Percentiles rank a stretch among this genome's conserved stretches.
These are phyloP conservation scores for Acleris laterana DNA, from an alignment of 2,888 invertebrate genomes.

Conservation along the genomic window DNA sequence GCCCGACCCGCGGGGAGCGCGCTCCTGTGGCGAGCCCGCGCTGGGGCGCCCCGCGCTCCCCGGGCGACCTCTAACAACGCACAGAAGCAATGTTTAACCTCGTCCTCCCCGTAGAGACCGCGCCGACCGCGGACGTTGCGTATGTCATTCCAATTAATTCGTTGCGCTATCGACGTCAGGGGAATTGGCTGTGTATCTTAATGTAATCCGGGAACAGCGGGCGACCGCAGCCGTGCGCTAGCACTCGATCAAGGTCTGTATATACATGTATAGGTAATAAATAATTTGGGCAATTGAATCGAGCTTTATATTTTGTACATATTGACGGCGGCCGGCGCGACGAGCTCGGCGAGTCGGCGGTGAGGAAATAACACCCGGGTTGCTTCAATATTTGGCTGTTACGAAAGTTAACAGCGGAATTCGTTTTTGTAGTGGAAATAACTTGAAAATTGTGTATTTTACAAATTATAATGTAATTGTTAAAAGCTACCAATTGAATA, in stretches of 20 bases:
- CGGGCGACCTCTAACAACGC: neutral
- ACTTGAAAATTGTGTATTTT: too few relatives aligned
- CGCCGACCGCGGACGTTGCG: neutral
- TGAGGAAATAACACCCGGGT: neutral
- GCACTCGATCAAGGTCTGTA: conserved; percentile 33
- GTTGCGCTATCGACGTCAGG: conserved; percentile 15
- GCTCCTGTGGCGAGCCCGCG: neutral
- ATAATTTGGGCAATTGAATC: conserved; percentile 36
- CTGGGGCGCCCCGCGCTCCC: neutral
- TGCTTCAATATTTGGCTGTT: too few relatives aligned
- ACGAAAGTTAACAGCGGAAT: too few relatives aligned
- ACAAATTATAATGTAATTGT: too few relatives aligned
- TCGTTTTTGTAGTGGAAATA: too few relatives aligned
- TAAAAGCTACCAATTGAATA: too few relatives aligned
- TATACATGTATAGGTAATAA: conserved; percentile 33
- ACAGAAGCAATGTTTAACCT: conserved; percentile 20
- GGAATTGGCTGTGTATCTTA: conserved; percentile 31
- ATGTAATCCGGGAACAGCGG: conserved; percentile 25
- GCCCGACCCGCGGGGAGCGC: neutral
- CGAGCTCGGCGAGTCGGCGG: neutral
- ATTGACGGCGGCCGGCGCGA: conserved; percentile 10
- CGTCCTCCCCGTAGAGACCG: neutral
- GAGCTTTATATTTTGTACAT: conserved; percentile 37
- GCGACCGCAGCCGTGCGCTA: conserved; percentile 1
- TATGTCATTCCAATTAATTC: conserved; percentile 14